Evolutionary conservation across 2,797 vertebrate genomes (phyloP), one percentile per base, ranked within the genome.

Genomic region (Saxicola maurus): DNA sequence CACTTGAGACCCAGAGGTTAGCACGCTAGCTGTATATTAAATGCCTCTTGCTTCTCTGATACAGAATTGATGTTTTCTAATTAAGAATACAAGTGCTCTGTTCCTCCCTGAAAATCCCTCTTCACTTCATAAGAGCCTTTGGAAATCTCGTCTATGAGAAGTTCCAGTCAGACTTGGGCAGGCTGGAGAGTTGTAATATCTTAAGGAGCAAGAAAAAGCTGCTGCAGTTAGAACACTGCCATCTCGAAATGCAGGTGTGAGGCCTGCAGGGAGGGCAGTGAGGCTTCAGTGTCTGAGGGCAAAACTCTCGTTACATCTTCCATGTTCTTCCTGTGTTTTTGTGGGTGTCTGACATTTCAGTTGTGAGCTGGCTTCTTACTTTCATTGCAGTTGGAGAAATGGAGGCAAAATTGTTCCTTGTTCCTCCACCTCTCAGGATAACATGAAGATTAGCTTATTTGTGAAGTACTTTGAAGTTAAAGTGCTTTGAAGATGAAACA

Each of bases 41-140:
- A 89, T 57, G 90, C 73, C 66, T 84, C 81, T 75, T 95, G 82
- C 82, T 87, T 92, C 69, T 92, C 80, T 94, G 75, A 85, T 87
- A 73, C 60, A 4, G 12, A 90, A 90, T 61, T 92, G 80, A 59
- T 94, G 71, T 82, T 95, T 93, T 91, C 88, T 92, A 94, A 93
- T 95, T 93, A 91, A 87, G 84, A 84, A 72, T 77, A 92, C 82
- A 91, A 91, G 78, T 87, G 77, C 86, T 94, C 66, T 92, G 78
- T 91, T 94, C 61, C 67, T 92, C 53, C 74, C 52, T 95, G 76
- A 89, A 89, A 90, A 89, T 92, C 76, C 52, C 82, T 90, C 60
- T 94, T 94, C 77, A 71, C 77, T 93, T 91, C 55, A 59, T 56
- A 91, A 92, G 61, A 59, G 78, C 76, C 68, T 76, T 79, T 88